Base-by-base conservation (phyloP, 2,797 vertebrate species). In the Catamblyrhynchus diadema region DNA sequence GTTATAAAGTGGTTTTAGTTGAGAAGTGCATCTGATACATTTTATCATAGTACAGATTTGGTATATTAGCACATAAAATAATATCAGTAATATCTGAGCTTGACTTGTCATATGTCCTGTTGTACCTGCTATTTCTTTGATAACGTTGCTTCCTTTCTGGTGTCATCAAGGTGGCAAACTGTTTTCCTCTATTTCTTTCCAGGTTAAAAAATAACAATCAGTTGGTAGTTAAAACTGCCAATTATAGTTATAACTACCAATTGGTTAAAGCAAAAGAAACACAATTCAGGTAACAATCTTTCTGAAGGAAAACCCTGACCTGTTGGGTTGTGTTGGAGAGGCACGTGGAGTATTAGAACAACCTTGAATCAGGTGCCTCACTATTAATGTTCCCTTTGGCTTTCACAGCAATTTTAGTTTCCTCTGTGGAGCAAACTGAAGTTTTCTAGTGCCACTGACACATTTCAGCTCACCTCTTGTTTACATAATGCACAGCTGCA, bases 221-320 rank as follows among this genome's bases (percentile, higher is more conserved):
- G 12, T 96, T 96, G 96, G 95, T 96, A 95, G 96, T 94, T 96
- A 95, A 92, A 96, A 96, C 96, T 96, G 94, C 85, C 65, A 32
- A 1, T 96, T 96, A 95, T 89, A 96, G 96, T 96, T 96, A 8
- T 96, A 96, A 96, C 79, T 96, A 96, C 96, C 96, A 96, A 94
- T 19, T 96, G 95, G 92, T 95, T 95, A 65, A 90, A 93, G 50
- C 10, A 18, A 78, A 85, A 80, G 30, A 74, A 78, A 70, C 0
- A 0, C 71, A 14, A 54, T 79, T 83, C 8, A 35, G 32, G 41
- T 81, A 75, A 41, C 60, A 79, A 4, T 61, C 21, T 44, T 59
- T 90, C 47, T 75, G 86, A 79, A 80, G 50, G 57, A 81, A 87
- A 67, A 64, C 42, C 11, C 59, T 82, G 32, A 69, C 59, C 23